Evolutionary conservation across 1,140 invertebrate species (phyloP).

Genomic region (Hirudo medicinalis): DNA sequence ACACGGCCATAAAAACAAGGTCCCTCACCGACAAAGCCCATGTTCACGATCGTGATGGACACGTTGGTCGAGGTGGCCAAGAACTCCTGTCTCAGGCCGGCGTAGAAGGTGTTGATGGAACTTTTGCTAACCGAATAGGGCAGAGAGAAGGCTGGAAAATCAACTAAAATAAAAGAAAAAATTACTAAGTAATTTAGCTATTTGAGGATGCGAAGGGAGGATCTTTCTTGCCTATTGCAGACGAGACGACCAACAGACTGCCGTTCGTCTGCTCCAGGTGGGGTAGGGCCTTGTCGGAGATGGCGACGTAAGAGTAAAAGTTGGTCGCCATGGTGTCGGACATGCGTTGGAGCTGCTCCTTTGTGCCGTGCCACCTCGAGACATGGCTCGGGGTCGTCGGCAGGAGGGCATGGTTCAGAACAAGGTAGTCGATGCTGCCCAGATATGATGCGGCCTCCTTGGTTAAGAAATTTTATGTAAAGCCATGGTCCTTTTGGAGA

Average conservation of each 20-base stretch:
- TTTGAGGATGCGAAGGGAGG: neutral
- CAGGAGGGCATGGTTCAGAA: constrained; percentile 10
- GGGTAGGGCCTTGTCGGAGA: neutral
- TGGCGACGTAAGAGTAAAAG: constrained; percentile 6
- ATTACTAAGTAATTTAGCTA: neutral
- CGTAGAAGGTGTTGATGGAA: constrained; percentile 13
- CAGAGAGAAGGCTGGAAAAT: neutral
- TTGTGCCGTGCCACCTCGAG: neutral
- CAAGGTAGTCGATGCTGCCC: constrained; percentile 2
- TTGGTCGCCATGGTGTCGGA: constrained; percentile 8
- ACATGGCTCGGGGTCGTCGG: neutral
- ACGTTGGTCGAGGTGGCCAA: neutral
- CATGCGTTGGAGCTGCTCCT: neutral
- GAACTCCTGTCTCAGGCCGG: constrained; percentile 12
- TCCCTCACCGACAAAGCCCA: constrained; percentile 9
- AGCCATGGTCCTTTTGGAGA: too few relatives aligned
- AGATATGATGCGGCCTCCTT: constrained; percentile 7
- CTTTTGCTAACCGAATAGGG: constrained; percentile 9
- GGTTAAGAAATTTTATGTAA: too few relatives aligned
- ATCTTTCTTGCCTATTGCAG: neutral
- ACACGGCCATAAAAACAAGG: neutral
- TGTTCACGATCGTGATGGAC: constrained; percentile 7
- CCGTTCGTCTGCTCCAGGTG: constrained; percentile 9
- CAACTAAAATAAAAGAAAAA: neutral
- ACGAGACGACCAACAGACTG: constrained; percentile 7